A percentile compares a stretch with the other conserved stretches of the same genome.
Evolutionary conservation across 2,113 vertebrate genomes (phyloP).

Genomic region (Apeltes quadracus): DNA sequence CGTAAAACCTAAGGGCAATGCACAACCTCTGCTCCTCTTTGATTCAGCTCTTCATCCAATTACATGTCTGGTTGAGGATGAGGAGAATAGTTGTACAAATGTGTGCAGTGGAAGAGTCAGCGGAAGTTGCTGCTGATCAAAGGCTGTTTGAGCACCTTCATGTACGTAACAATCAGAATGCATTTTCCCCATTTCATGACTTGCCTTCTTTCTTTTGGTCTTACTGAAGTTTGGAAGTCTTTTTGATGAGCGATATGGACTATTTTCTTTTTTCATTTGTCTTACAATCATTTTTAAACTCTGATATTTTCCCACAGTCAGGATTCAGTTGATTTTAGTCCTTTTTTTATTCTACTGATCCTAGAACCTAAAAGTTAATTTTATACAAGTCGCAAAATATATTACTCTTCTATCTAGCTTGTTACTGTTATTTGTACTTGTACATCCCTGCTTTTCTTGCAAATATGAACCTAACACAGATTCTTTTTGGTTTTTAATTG

Average conservation of each 20-base stretch:
- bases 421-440: no score
- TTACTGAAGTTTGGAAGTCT: not conserved
- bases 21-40: not conserved
- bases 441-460: not conserved
- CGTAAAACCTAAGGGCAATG: constrained; percentile 21
- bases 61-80: not conserved
- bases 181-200: not conserved
- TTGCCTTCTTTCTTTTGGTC: not conserved
- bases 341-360: not conserved
- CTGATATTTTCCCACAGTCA: not conserved
- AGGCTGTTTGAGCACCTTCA: not conserved
- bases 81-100: not conserved
- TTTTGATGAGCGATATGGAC: not conserved
- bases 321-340: not conserved
- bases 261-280: not conserved
- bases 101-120: not conserved
- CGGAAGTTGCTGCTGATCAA: not conserved
- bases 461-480: not conserved
- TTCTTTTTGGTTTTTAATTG: not conserved
- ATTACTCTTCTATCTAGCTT: not conserved
- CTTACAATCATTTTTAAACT: not conserved
- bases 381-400: not conserved
- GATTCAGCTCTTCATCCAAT: not conserved
- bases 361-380: not conserved
- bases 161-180: not conserved